These are phyloP conservation scores for Diorhabda sublineata DNA, from an alignment of 1,140 invertebrate genomes.

Conservation along the genomic window DNA sequence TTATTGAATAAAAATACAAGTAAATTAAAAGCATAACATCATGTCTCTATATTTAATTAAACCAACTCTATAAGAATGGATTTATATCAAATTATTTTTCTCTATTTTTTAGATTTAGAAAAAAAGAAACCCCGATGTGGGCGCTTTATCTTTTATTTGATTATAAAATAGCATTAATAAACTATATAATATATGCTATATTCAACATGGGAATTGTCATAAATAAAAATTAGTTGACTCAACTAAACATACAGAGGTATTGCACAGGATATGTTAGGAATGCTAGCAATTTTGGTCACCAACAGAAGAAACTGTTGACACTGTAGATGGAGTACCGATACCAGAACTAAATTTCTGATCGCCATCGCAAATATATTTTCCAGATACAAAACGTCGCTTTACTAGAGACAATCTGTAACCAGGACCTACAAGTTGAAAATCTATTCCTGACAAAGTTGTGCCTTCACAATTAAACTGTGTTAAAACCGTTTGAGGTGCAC, in stretches of 20 bases:
- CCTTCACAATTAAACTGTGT: slow-evolving; percentile 94
- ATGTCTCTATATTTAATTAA: too few species aligned
- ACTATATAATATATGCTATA: slow-evolving; percentile 40
- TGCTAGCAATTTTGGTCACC: slow-evolving; percentile 42
- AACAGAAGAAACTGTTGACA: slow-evolving; percentile 33
- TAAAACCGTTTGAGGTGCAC: slow-evolving; percentile 75
- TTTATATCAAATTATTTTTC: too few species aligned
- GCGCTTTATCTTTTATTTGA: slow-evolving; percentile 23
- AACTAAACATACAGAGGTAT: slow-evolving; percentile 25
- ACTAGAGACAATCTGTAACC: slow-evolving; percentile 91
- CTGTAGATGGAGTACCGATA: slow-evolving; percentile 35
- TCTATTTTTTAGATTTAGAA: too few species aligned
- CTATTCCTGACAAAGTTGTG: slow-evolving; percentile 87
- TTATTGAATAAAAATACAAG: too few species aligned
- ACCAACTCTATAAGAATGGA: too few species aligned
- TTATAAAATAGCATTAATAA: slow-evolving; percentile 45
- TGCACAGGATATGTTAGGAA: slow-evolving; percentile 38
- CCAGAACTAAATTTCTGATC: slow-evolving; percentile 55
- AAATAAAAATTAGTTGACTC: slow-evolving; percentile 34
- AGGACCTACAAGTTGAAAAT: slow-evolving; percentile 83
- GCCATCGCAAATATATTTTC: slow-evolving; percentile 86
- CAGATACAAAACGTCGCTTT: slow-evolving; percentile 91
- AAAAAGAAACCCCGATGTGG: background rate
- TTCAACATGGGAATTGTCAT: slow-evolving; percentile 40
- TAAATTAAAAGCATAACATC: too few species aligned